Evolutionary conservation across 2,797 vertebrate species (phyloP), one percentile per base, ranked within the genome.

Genomic region (Choloepus didactylus): DNA sequence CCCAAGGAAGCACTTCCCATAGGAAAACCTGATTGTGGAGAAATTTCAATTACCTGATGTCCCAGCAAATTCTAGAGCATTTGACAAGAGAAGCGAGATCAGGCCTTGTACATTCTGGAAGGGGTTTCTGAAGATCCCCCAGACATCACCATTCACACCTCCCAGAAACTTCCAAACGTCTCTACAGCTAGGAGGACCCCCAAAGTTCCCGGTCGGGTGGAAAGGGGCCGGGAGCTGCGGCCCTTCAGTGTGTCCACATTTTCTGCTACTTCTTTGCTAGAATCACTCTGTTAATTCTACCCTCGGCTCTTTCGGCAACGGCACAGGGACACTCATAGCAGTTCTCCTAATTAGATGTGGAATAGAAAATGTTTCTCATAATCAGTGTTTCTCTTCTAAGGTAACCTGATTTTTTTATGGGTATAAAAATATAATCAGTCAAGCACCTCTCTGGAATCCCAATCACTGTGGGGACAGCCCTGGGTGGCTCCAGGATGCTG

Each of bases 11-110:
- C 11, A 6, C 29, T 38, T 80, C 35, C 38, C 44, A 27, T 49
- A 87, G 90, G 51, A 29, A 89, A 89, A 90, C 69, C 64, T 88
- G 81, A 82, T 38, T 31, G 41, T 82, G 89, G 75, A 87, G 80
- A 70, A 72, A 54, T 38, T 72, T 89, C 81, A 82, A 49, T 93
- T 86, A 86, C 62, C 81, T 76, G 25, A 64, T 46, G 80, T 89
- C 51, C 79, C 3, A 44, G 80, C 49, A 85, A 86, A 86, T 86
- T 54, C 46, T 75, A 70, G 51, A 35, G 31, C 59, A n/a, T 60
- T 31, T 60, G 69, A 38, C 6, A 38, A 3, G n/a, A 62, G 51
- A 54, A 46, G 27, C 5, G 12, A 23, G 29, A 51, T n/a, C 44
- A 18, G 69, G n/a, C 38, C 31, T 29, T 27, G 25, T 46, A 18